phyloP scores from a whole-genome alignment of 2,888 invertebrate genomes.

The Chaitophorus viminalis region DNA sequence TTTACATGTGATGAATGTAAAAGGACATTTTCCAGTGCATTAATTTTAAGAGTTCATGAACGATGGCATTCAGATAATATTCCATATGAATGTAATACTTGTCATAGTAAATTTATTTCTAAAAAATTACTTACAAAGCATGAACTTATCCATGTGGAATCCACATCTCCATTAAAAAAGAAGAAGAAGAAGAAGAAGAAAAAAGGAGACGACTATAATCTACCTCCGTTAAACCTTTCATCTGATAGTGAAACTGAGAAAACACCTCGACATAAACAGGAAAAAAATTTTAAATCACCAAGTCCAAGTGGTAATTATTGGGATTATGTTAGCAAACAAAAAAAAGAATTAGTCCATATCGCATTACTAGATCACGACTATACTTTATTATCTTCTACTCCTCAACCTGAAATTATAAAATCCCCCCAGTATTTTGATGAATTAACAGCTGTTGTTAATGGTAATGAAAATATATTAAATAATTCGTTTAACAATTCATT shows the following conservation, averaged over 20 bases:
- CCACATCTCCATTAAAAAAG: constrained; percentile 33
- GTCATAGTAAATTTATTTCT: constrained; percentile 83
- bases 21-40: constrained; percentile 79
- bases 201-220: constrained; percentile 74
- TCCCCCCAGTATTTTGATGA: constrained; percentile 50
- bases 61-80: constrained; percentile 78
- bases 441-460: constrained; percentile 35
- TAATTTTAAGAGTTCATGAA: constrained; percentile 85
- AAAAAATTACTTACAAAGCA: constrained; percentile 82
- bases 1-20: constrained; percentile 86
- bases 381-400: constrained; percentile 21
- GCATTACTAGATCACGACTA: constrained; percentile 58
- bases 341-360: constrained; percentile 54
- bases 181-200: constrained; percentile 67
- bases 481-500: constrained; percentile 41
- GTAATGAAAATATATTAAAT: constrained; percentile 43
- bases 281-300: constrained; percentile 42
- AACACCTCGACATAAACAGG: constrained; percentile 53
- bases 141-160: constrained; percentile 62
- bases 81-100: constrained; percentile 80
- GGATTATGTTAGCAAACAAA: constrained; percentile 60
- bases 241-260: constrained; percentile 77
- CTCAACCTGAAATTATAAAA: constrained; percentile 35
- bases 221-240: constrained; percentile 81
- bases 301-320: constrained; percentile 55